Base-by-base conservation (phyloP, 92 coral and sea anemone genomes). In the Palythoa grandis region DNA sequence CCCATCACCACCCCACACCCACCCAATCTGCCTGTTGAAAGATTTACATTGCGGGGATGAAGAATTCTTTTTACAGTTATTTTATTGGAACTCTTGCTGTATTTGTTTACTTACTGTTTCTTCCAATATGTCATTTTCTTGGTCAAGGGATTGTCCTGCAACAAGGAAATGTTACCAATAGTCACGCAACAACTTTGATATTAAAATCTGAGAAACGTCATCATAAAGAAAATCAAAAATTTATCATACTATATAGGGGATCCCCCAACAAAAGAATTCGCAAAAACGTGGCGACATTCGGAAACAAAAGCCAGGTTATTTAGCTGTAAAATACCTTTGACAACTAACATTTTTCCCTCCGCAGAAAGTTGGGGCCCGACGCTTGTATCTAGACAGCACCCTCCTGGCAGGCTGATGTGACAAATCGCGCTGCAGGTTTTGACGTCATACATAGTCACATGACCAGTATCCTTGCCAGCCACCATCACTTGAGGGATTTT, bases 401-500 rank as follows among this genome's bases (percentile, higher is more conserved):
- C 86, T 63, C 82, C 90, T 67, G 95, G 88, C 14, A 89, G 76
- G 38, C 88, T 85, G 67, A 91, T 92, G 76, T 94, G 98, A 79
- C 95, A 94, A 48, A 94, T 87, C 15, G 98, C 93, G 17, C 88
- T 75, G 72, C 86, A 76, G 75, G 82, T 76, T 22, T 66, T 56
- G 23, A 90, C 88, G 76, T 94, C 95, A 86, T 90, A 94, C 79
- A 92, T 53, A 17, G 98, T 94, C 40, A 94, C 87, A 0, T 82
- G 87, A 6, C 94, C 92, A 74, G 88, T 90, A 79, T 77, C 89
- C 76, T 83, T 91, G 10, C 87, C 82, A 2, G 94, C 90, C 38
- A 88, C 90, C 67, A 94, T 77, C 92, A 94, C 94, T 82, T 87
- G 94, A 70, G 98, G 98, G 38, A 86, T 91, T 83, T 73, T 86